Evolutionary conservation across 2,888 invertebrate genomes (phyloP), one percentile per base, ranked within the genome.

Genomic region (Punctoribates punctum): DNA sequence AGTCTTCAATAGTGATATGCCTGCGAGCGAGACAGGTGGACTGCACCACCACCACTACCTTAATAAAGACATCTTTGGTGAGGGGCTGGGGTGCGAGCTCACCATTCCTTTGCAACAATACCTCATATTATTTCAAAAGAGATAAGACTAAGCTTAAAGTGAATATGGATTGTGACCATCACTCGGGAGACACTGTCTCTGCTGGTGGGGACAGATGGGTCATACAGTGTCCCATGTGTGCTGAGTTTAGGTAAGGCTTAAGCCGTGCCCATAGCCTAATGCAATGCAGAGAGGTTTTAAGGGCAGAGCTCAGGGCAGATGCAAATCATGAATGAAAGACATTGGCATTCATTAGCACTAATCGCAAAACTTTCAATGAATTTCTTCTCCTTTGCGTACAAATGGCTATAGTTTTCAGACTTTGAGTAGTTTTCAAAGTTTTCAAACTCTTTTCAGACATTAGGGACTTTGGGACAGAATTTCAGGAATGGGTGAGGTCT

Each of bases 31-130:
- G 65, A 67, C 65, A 67, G 65, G 65, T 67, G 65, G 65, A 67
- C 34, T 17, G 27, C 34, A 67, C 65, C 27, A 27, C 27, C 60
- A 60, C 60, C 60, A 60, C 23, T 20, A 60, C 8, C 60, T 60
- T 67, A 67, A 67, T 67, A 67, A 67, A 67, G 65, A 67, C 65
- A 67, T 67, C 65, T 60, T 60, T 67, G 65, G 65, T 34, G 65
- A 27, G 65, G 65, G 65, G 65, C 27, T 67, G 65, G 65, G 65
- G 65, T 67, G 65, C 65, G 38, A 67, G 65, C 34, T 1, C 34
- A n/a, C 3, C n/a, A 67, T 34, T 15, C 1, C 38, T 67, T 17
- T 17, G 29, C 29, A 9, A 29, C 23, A n/a, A 38, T n/a, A 34
- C 38, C n/a, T 67, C 4, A 67, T 67, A 67, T 67, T 34, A 27